Evolutionary conservation across 1,140 invertebrate genomes (phyloP).

Genomic region (Neocloeon triangulifer): DNA sequence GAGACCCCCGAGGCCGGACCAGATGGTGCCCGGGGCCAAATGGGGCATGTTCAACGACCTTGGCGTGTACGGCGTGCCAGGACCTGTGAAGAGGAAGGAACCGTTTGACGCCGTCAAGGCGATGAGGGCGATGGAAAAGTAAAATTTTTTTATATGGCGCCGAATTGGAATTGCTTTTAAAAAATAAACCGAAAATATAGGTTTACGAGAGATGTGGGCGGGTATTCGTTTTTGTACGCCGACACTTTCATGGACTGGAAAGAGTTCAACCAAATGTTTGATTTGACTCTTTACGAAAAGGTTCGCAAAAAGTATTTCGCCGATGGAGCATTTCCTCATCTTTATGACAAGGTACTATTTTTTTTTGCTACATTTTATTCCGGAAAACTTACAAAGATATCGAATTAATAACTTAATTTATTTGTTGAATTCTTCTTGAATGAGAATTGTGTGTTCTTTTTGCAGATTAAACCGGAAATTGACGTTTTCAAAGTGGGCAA

Average conservation of each 20-base stretch:
- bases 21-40: conserved; percentile 23
- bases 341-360: conserved; percentile 35
- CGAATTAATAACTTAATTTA: no score
- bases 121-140: conserved; percentile 29
- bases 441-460: conserved; percentile 11
- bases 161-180: no score
- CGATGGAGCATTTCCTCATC: conserved; percentile 24
- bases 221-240: conserved; percentile 36
- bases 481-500: conserved; percentile 36
- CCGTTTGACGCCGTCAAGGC: conserved; percentile 24
- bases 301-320: conserved; percentile 24
- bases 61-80: conserved; percentile 30
- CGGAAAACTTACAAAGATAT: no score
- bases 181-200: no score
- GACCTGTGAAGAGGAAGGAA: conserved; percentile 21
- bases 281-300: conserved; percentile 21
- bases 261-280: conserved; percentile 34
- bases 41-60: conserved; percentile 29
- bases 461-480: conserved; percentile 40
- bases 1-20: conserved; percentile 17
- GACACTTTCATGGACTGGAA: conserved; percentile 32
- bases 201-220: conserved; percentile 27
- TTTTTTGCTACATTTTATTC: neutral
- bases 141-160: no score
- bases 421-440: no score